Conservation (phyloP, 1,140 invertebrate species). For the Achatina immaculata region DNA sequence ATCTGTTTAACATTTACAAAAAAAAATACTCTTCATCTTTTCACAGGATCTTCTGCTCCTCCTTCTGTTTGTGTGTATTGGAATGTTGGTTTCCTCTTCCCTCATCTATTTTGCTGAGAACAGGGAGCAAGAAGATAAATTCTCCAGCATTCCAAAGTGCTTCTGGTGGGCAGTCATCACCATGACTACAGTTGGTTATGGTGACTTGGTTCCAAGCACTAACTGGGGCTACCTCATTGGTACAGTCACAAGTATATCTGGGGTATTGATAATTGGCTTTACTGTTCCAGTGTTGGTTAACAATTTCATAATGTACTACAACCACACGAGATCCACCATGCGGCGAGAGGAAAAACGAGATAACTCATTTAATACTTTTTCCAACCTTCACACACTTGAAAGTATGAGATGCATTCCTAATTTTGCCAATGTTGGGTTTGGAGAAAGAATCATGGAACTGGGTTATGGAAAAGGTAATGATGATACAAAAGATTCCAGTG, state of each 20-base stretch:
- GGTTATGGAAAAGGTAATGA: neutral
- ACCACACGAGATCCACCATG: slow-evolving; percentile 46
- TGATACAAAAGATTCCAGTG: neutral
- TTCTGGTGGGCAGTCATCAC: slow-evolving; percentile 93
- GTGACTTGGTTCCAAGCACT: slow-evolving; percentile 82
- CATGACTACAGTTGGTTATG: slow-evolving; percentile 99
- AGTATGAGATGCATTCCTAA: neutral
- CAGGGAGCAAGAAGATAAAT: slow-evolving; percentile 31
- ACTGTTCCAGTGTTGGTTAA: slow-evolving; percentile 81
- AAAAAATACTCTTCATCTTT: no score
- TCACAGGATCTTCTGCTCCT: slow-evolving; percentile 90
- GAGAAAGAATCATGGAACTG: slow-evolving; percentile 10
- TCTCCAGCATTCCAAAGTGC: slow-evolving; percentile 89
- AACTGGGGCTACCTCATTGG: slow-evolving; percentile 66
- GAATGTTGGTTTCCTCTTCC: slow-evolving; percentile 97
- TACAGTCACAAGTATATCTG: slow-evolving; percentile 90
- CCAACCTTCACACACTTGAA: neutral
- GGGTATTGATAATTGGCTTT: slow-evolving; percentile 99
- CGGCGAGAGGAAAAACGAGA: slow-evolving; percentile 26
- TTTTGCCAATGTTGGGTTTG: neutral
- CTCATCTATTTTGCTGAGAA: slow-evolving; percentile 76
- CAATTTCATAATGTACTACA: slow-evolving; percentile 86
- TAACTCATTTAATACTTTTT: neutral
- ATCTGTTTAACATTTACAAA: no score
- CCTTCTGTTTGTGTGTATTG: slow-evolving; percentile 98